Base-by-base conservation (phyloP, 2,888 invertebrate genomes). In the Anoplius nigerrimus region DNA sequence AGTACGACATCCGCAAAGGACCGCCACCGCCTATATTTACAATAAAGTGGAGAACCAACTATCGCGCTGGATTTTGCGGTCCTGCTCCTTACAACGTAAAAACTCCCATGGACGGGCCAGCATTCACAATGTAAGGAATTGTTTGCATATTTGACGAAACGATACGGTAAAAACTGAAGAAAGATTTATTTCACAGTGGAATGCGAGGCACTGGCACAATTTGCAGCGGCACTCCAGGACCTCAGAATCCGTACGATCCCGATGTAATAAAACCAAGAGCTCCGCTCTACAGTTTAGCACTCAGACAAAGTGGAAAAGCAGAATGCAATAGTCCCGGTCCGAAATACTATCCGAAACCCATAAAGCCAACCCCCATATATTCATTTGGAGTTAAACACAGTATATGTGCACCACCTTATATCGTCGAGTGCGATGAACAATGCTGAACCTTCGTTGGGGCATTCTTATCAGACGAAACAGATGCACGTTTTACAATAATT, bases 351-450 rank as follows among this genome's bases (percentile, higher is more conserved):
- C 84, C 84, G 11, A 90, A 90, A 74, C 88, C 83, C 21, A 82
- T 85, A 0, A 89, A 90, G 87, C 89, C 89, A 64, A 89, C 89
- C 11, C 90, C 90, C 60, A 88, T 90, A 2, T 93, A 90, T 80
- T 92, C 92, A 24, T 93, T 93, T 83, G 93, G 93, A 52, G 87
- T 89, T n/a, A 90, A 90, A 71, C 92, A 92, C 83, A 90, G 88
- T n/a, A 89, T 88, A 53, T 91, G 90, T 79, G 88, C 89, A n/a
- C 89, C 90, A 46, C 92, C 93, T 4, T 91, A 92, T 86, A 91
- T 93, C 21, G 79, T 81, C 2, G 80, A 84, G 57, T 84, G 86
- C 54, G 87, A 87, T 54, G 82, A 84, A 0, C 11, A 21, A 11
- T 78, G 72, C 5, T 68, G 46, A 63, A 66, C 22, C 6, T 4